Conservation (phyloP, 2,888 invertebrate species). For the Panzeria rudis region DNA sequence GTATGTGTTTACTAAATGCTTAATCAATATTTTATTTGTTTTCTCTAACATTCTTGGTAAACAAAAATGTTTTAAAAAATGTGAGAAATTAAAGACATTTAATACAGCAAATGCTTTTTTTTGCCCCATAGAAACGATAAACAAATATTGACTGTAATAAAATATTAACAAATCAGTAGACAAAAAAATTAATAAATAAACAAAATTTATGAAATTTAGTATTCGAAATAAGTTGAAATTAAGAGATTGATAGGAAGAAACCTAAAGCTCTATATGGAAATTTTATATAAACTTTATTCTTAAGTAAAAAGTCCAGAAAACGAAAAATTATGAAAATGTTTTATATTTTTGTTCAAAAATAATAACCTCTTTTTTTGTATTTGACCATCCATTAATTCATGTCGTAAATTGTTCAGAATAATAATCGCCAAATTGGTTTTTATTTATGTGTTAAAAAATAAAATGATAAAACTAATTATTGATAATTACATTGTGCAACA, state of each 20-base stretch:
- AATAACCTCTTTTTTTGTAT: too few species aligned
- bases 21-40: constrained; percentile 8
- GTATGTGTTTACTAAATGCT: not conserved
- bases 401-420: not conserved
- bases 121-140: constrained; percentile 2
- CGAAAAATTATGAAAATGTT: too few species aligned
- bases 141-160: constrained; percentile 19
- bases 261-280: not conserved
- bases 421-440: not conserved
- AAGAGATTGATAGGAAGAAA: not conserved
- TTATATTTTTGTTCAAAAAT: too few species aligned
- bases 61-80: not conserved
- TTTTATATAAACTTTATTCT: too few species aligned
- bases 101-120: not conserved
- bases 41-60: not conserved
- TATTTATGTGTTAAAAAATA: not conserved
- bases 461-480: constrained; percentile 5
- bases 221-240: not conserved
- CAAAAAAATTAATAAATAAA: not conserved
- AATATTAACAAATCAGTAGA: constrained; percentile 6
- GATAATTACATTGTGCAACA: not conserved
- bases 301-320: too few species aligned
- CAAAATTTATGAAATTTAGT: not conserved
- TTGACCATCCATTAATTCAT: not conserved
- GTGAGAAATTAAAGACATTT: constrained; percentile 24